Conservation (phyloP, 2,113 vertebrate species). For the Puntigrus tetrazona region DNA sequence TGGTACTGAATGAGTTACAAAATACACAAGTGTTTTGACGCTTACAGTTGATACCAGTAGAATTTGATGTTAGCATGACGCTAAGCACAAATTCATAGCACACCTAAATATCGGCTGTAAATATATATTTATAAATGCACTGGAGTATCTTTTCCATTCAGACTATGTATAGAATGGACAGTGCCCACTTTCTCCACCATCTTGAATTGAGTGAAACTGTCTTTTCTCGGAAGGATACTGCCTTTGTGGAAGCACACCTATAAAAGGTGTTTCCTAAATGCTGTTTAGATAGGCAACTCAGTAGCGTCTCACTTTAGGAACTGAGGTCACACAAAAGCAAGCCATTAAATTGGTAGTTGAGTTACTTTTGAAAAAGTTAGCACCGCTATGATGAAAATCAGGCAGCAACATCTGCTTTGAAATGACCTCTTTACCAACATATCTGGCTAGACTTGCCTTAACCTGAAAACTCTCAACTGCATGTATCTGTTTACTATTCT, state of each 20-base stretch:
- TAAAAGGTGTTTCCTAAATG: not conserved
- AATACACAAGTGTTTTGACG: not conserved
- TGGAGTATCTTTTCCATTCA: not conserved
- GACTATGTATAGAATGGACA: not conserved
- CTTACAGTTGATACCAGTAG: not conserved
- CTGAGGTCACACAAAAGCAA: not conserved
- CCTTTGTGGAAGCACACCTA: not conserved
- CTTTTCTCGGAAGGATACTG: not conserved
- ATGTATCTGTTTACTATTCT: constrained; percentile 60
- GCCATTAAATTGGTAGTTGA: not conserved
- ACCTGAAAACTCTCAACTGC: constrained; percentile 36
- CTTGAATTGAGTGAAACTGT: not conserved
- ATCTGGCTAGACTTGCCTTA: not conserved
- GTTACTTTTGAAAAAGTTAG: not conserved
- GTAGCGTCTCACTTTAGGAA: not conserved
- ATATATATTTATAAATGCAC: not conserved
- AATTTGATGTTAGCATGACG: not conserved
- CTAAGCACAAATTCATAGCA: not conserved
- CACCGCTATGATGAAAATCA: constrained; percentile 37
- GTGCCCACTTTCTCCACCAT: not conserved
- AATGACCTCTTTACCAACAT: constrained; percentile 31
- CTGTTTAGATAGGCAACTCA: not conserved
- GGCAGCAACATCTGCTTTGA: constrained; percentile 58
- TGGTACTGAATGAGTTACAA: not conserved
- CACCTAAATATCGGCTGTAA: not conserved